A percentile compares a stretch with the other conserved stretches of the same genome.
Evolutionary conservation across 2,113 vertebrate species (phyloP).

Genomic region (Hyperopisus bebe): DNA sequence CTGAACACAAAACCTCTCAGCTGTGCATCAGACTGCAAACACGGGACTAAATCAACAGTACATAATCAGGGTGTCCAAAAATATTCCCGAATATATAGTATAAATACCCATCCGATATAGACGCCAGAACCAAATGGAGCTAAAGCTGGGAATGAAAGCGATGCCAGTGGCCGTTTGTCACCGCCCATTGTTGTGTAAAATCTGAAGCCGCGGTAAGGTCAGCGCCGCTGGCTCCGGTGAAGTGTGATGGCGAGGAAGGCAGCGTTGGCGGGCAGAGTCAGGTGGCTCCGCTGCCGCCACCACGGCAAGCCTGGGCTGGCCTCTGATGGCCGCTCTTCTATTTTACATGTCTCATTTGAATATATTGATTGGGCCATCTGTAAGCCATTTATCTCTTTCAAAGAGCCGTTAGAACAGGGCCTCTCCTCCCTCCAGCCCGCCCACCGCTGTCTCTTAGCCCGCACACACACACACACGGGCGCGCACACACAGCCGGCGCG

Average conservation of each 20-base stretch:
- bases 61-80: not conserved
- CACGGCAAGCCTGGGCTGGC: not conserved
- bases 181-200: not conserved
- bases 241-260: not conserved
- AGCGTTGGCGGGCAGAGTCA: not conserved
- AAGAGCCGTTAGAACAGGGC: constrained; percentile 62
- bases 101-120: not conserved
- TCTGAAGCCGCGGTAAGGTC: not conserved
- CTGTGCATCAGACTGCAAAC: not conserved
- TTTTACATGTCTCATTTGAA: constrained; percentile 65
- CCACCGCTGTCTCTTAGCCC: constrained; percentile 50
- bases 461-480: not conserved
- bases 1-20: not conserved
- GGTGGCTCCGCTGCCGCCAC: not conserved
- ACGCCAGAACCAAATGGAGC: not conserved
- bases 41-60: not conserved
- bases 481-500: not conserved
- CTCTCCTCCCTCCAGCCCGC: constrained; percentile 50
- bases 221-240: not conserved
- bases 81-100: not conserved
- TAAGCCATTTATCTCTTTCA: constrained; percentile 72
- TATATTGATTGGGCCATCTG: constrained; percentile 73
- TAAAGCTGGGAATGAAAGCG: not conserved
- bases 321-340: constrained; percentile 33
- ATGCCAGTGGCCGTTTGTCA: constrained; percentile 1